phyloP scores from a whole-genome alignment of 2,797 vertebrate genomes.

The Anguilla obscura region DNA sequence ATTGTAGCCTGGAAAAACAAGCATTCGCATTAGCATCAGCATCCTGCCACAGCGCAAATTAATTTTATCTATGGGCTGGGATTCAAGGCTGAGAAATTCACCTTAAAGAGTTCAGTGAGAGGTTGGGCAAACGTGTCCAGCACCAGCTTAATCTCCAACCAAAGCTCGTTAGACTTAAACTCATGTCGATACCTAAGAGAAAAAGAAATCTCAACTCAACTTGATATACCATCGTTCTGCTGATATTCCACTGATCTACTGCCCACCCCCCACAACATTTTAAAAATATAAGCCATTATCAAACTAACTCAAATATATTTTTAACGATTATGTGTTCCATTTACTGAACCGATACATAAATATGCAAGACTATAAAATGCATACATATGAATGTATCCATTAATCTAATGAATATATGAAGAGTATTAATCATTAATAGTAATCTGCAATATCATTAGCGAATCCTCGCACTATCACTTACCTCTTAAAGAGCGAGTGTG shows the following conservation, averaged over 20 bases:
- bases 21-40: not conserved
- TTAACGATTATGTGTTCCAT: too few species aligned
- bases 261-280: too few species aligned
- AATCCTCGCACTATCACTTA: conserved; percentile 49
- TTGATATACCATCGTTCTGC: not conserved
- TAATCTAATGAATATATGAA: too few species aligned
- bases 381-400: too few species aligned
- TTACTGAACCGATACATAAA: too few species aligned
- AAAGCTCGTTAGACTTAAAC: conserved; percentile 97
- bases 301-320: too few species aligned
- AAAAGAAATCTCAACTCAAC: not conserved
- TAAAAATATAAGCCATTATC: too few species aligned
- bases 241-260: too few species aligned
- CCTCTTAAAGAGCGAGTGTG: conserved; percentile 97
- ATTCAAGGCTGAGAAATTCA: conserved; percentile 54
- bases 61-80: too few species aligned
- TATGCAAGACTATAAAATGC: too few species aligned
- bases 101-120: conserved; percentile 96
- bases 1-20: conserved; percentile 83
- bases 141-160: conserved; percentile 97
- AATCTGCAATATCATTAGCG: too few species aligned
- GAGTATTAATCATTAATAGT: too few species aligned
- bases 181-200: conserved; percentile 90
- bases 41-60: not conserved
- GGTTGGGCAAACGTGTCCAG: conserved; percentile 94